Percentiles rank a stretch among this genome's conserved stretches.
phyloP scores from a whole-genome alignment of 2,888 invertebrate species.

The Caenorhabditis sp. region DNA sequence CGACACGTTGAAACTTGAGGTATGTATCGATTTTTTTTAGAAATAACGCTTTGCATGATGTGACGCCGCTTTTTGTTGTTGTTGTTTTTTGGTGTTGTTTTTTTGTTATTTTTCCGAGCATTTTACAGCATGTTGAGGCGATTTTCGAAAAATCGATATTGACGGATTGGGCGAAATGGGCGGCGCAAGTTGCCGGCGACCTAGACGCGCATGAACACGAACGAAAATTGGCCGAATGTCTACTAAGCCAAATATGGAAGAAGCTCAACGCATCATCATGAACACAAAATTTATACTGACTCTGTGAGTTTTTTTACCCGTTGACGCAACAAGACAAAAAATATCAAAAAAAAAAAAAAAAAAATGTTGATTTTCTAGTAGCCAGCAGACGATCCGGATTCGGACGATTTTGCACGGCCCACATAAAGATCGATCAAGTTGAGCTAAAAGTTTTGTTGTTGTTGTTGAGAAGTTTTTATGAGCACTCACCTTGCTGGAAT shows the following conservation, averaged over 20 bases:
- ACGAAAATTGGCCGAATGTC: constrained; percentile 1
- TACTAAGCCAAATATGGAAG: neutral
- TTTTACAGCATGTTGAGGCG: neutral
- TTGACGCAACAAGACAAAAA: neutral
- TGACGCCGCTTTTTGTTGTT: too few relatives aligned
- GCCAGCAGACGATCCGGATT: constrained; percentile 27
- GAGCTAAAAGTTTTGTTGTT: constrained; percentile 20
- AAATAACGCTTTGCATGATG: too few relatives aligned
- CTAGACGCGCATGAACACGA: neutral
- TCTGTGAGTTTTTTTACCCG: neutral
- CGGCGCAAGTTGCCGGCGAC: neutral
- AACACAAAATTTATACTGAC: neutral
- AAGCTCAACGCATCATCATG: constrained; percentile 5
- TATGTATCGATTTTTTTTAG: too few relatives aligned
- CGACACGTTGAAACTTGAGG: neutral
- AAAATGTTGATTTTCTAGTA: neutral
- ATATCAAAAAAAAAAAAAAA: neutral
- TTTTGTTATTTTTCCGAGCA: too few relatives aligned
- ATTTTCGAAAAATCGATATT: neutral
- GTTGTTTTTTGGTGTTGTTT: too few relatives aligned
- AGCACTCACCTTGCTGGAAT: constrained; percentile 6
- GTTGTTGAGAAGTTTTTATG: too few relatives aligned
- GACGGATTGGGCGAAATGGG: constrained; percentile 1
- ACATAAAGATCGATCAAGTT: constrained; percentile 34
- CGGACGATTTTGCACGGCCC: constrained; percentile 30